These are phyloP conservation scores for Baryphthengus martii DNA, from an alignment of 2,113 vertebrate genomes.

Conservation along the genomic window DNA sequence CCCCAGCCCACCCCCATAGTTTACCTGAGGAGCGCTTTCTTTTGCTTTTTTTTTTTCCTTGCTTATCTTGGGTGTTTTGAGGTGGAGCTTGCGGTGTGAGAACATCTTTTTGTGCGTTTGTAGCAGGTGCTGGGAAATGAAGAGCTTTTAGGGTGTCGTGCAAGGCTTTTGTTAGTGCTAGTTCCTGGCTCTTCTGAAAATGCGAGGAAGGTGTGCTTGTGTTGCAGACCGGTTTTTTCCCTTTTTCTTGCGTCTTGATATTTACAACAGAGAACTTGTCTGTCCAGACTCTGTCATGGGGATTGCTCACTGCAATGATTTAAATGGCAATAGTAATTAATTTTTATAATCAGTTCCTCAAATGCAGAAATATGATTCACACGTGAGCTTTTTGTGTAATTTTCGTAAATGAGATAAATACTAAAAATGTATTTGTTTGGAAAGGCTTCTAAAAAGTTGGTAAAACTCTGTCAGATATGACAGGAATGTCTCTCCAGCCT, in stretches of 20 bases:
- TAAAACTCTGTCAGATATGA: background rate
- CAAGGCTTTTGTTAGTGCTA: background rate
- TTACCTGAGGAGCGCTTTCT: background rate
- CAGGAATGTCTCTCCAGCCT: background rate
- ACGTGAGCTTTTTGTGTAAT: too few relatives aligned
- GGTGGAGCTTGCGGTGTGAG: background rate
- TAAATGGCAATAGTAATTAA: background rate
- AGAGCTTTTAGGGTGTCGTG: background rate
- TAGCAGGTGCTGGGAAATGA: background rate
- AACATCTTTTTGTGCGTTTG: background rate
- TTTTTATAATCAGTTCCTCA: background rate
- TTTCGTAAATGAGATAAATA: background rate
- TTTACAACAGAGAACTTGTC: background rate
- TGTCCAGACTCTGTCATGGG: fast-evolving
- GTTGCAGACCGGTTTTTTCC: background rate
- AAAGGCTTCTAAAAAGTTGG: background rate
- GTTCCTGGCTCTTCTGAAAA: background rate
- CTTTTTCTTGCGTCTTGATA: too few relatives aligned
- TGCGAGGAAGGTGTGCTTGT: background rate
- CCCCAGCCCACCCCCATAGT: background rate
- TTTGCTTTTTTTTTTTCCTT: background rate
- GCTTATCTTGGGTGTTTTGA: background rate
- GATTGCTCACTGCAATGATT: background rate
- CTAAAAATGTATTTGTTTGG: background rate
- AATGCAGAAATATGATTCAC: background rate